Evolutionary conservation across 2,113 vertebrate species (phyloP).

Genomic region (Sebastes schlegelii): DNA sequence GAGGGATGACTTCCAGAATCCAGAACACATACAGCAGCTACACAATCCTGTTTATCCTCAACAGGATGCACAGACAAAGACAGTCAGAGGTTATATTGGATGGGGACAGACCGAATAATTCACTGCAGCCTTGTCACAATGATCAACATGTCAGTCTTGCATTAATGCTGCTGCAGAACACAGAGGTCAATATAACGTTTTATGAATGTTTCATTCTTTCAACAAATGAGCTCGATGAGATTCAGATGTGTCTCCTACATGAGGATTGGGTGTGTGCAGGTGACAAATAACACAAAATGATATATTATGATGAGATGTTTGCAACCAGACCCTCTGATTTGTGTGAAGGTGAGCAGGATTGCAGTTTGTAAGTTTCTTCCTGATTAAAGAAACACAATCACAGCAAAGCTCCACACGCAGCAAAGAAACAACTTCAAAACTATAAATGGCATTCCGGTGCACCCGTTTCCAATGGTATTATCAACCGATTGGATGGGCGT

Average conservation of each 20-base stretch:
- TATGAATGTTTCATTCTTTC: slow-evolving; percentile 2
- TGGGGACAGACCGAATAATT: too few species aligned
- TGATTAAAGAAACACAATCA: neutral
- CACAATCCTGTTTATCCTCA: neutral
- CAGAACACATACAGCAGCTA: neutral
- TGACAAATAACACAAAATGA: neutral
- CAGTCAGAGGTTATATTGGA: too few species aligned
- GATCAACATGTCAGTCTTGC: neutral
- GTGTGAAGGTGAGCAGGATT: neutral
- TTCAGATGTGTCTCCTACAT: neutral
- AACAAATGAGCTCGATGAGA: neutral
- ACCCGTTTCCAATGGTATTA: too few species aligned
- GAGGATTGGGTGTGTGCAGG: neutral
- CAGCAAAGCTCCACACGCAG: neutral
- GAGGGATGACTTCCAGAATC: neutral
- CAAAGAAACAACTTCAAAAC: neutral
- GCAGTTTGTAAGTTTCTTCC: too few species aligned
- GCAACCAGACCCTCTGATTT: neutral
- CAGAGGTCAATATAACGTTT: neutral
- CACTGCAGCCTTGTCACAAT: neutral
- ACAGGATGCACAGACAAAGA: neutral
- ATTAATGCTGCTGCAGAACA: neutral
- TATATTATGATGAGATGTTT: neutral
- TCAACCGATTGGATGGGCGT: too few species aligned
- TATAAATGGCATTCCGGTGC: too few species aligned